These are phyloP conservation scores for Sarcophaga bullata DNA, from an alignment of 1,140 invertebrate genomes.

Conservation along the genomic window DNA sequence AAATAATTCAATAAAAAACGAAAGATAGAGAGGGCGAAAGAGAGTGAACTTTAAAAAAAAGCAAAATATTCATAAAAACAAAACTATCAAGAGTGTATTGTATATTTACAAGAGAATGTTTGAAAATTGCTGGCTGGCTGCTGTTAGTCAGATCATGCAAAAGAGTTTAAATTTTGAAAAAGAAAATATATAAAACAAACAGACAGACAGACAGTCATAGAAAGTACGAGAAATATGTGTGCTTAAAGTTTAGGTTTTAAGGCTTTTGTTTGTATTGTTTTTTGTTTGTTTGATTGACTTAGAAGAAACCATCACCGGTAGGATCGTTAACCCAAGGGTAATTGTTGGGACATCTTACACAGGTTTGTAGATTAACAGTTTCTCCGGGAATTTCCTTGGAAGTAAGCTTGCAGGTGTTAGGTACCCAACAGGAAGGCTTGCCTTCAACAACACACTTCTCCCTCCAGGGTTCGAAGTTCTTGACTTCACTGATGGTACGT, in stretches of 20 bases:
- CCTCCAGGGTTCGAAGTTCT: conserved; percentile 93
- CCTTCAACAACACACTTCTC: conserved; percentile 90
- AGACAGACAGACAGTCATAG: neutral
- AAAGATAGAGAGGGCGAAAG: neutral
- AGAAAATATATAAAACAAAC: neutral
- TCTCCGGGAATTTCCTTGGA: conserved; percentile 93
- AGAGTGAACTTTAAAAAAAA: neutral
- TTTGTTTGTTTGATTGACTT: conserved; percentile 65
- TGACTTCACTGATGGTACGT: conserved; percentile 81
- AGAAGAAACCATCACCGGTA: conserved; percentile 90
- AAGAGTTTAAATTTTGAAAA: neutral
- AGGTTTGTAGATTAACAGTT: conserved; percentile 92
- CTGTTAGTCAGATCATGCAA: neutral
- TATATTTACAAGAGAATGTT: conserved; percentile 14
- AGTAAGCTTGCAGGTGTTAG: conserved; percentile 88
- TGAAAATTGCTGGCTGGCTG: neutral
- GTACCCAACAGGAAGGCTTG: conserved; percentile 83
- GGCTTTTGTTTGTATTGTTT: neutral
- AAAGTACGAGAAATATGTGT: conserved; percentile 29
- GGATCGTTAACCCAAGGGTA: conserved; percentile 95
- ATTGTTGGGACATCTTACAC: conserved; percentile 91
- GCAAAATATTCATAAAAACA: conserved; percentile 1
- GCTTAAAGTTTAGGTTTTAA: conserved; percentile 23
- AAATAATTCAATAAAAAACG: conserved; percentile 37
- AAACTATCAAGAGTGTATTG: neutral